Base-by-base conservation (phyloP, 1,140 invertebrate species). In the Eriocheir sinensis region DNA sequence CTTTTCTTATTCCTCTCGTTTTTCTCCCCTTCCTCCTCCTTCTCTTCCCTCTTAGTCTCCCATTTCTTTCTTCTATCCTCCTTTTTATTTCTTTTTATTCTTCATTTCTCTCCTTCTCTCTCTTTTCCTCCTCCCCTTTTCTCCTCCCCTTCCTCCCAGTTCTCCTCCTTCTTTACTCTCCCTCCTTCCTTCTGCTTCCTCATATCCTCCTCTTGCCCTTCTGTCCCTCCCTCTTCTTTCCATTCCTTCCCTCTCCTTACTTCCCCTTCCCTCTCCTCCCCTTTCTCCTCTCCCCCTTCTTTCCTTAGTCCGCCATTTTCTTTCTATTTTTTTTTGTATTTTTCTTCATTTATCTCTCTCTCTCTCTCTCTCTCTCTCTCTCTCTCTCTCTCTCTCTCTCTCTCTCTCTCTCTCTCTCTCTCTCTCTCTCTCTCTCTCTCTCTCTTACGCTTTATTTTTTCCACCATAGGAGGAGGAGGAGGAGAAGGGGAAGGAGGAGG, bases 321-420 rank as follows among this genome's bases (percentile, higher is more conserved):
- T 38, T 21, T 2, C 17, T 21, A 32, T 38, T 85, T 38, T 12
- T n/a, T 12, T 38, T 32, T 3, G 15, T 85, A 17, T 40, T 85
- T 40, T 40, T 85, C 32, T 40, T 34, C 21, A 17, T 85, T 40
- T 17, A 17, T 40, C 32, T 30, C 17, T 36, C 32, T 21, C 32
- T 40, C 32, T 34, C 27, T 83, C n/a, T 83, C n/a, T n/a, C n/a
- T 83, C n/a, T 12, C n/a, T 83, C n/a, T 83, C 80, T 83, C n/a
- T 83, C n/a, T 83, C 80, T 83, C n/a, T 17, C n/a, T 83, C 80
- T 12, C n/a, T 12, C 12, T 83, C 86, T 41, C 86, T 89, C 40
- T 89, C 86, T 89, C 40, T 89, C 86, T 41, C 86, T 89, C 40
- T 41, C 40, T 41, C 32, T 89, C 40, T 41, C 86, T 89, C 40